Evolutionary conservation across 2,888 invertebrate genomes (phyloP), one percentile per base, ranked within the genome.

Genomic region (Helobdella robusta): DNA sequence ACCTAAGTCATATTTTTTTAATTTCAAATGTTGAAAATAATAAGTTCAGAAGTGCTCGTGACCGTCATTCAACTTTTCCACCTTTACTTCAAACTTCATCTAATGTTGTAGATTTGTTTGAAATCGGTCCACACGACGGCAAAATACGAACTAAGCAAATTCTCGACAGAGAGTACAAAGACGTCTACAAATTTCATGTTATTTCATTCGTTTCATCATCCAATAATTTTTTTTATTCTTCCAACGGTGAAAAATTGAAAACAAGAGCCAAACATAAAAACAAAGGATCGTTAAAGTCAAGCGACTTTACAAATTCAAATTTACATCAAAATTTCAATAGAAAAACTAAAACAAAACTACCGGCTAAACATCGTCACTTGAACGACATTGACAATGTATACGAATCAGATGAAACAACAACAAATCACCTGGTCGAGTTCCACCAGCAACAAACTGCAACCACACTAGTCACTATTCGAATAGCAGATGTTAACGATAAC

Each of bases 401-500:
- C 25, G 44, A 40, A n/a, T 15, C 44, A 15, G 11, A 11, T n/a
- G n/a, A n/a, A 11, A n/a, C n/a, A n/a, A n/a, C n/a, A n/a, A n/a
- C n/a, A n/a, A n/a, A n/a, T n/a, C n/a, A n/a, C n/a, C n/a, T n/a
- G n/a, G n/a, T n/a, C n/a, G n/a, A n/a, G n/a, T n/a, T n/a, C n/a
- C 44, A 40, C 11, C 25, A 48, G 18, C 20, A 48, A 23, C 30
- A 46, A 20, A 64, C 48, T 28, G 66, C 64, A n/a, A 64, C 59
- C n/a, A 68, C 67, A 4, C 62, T 50, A 15, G 70, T 70, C 2
- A 52, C 68, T 0, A 65, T 70, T 30, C 64, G 66, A 25, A 64
- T 70, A 20, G 60, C 58, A 15, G 70, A 70, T 63, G 28, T 59
- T 18, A 70, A 70, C 46, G 70, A 70, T 60, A 70, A 70, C 54